Evolutionary conservation across 2,888 invertebrate genomes (phyloP).

Genomic region (Blastobasis lacticolella): DNA sequence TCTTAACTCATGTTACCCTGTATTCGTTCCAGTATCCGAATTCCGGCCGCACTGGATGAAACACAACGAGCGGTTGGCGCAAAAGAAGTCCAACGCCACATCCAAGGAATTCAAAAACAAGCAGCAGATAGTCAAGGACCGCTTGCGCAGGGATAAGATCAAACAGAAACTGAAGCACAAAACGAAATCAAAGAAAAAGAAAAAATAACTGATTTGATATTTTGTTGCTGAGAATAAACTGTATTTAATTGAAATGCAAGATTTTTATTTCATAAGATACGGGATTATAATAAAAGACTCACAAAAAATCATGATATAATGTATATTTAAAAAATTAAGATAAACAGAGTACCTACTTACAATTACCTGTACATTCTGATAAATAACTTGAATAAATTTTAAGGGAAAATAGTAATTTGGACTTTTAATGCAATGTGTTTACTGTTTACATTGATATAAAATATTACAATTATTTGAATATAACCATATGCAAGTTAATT

Average conservation of each 20-base stretch:
- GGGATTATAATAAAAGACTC: conserved; percentile 26
- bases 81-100: conserved; percentile 68
- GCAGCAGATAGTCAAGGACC: conserved; percentile 85
- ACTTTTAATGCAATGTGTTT: conserved; percentile 41
- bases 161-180: conserved; percentile 66
- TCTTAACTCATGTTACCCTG: neutral
- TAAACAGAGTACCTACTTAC: conserved; percentile 66
- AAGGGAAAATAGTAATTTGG: conserved; percentile 45
- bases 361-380: conserved; percentile 68
- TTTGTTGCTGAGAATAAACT: neutral
- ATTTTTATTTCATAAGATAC: neutral
- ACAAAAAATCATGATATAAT: conserved; percentile 64
- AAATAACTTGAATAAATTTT: conserved; percentile 57
- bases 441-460: conserved; percentile 33
- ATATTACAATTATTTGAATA: conserved; percentile 1
- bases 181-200: conserved; percentile 50
- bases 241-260: neutral
- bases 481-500: conserved; percentile 35
- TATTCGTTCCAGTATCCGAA: conserved; percentile 53
- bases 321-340: conserved; percentile 69
- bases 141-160: conserved; percentile 78
- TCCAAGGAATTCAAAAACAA: conserved; percentile 80
- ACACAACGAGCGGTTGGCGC: conserved; percentile 82
- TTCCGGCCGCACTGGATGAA: conserved; percentile 83
- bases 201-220: conserved; percentile 18